Conservation (phyloP, 1,140 invertebrate genomes). For the Drosophila malerkotliana region DNA sequence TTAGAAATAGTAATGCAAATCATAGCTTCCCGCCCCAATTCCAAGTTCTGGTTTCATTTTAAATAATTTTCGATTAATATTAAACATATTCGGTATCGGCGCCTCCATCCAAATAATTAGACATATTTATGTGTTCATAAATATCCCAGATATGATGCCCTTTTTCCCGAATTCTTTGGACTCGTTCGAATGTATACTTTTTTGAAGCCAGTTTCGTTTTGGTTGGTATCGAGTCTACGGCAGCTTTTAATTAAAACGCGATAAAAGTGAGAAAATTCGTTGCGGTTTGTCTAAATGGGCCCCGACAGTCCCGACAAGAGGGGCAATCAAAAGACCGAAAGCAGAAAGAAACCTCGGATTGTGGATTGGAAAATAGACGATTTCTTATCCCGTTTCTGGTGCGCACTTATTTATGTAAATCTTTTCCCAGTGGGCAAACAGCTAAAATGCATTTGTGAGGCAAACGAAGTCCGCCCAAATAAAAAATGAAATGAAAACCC, state of each 20-base stretch:
- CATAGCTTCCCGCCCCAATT: too few relatives aligned
- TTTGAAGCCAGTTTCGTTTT: slow-evolving; percentile 40
- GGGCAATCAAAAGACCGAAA: slow-evolving; percentile 39
- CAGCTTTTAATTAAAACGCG: slow-evolving; percentile 75
- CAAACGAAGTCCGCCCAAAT: slow-evolving; percentile 37
- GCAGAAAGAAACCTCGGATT: slow-evolving; percentile 34
- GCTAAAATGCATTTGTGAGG: slow-evolving; percentile 67
- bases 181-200: slow-evolving; percentile 6
- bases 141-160: slow-evolving; percentile 66
- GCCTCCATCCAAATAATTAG: slow-evolving; percentile 72
- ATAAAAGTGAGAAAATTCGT: slow-evolving; percentile 67
- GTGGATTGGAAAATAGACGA: slow-evolving; percentile 43
- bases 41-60: slow-evolving; percentile 8
- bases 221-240: slow-evolving; percentile 45
- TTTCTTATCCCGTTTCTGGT: slow-evolving; percentile 62
- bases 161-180: slow-evolving; percentile 11
- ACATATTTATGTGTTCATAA: slow-evolving; percentile 80
- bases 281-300: slow-evolving; percentile 67
- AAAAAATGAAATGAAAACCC: slow-evolving; percentile 8
- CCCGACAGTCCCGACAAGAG: slow-evolving; percentile 15
- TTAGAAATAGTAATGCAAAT: not conserved
- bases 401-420: slow-evolving; percentile 79
- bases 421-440: slow-evolving; percentile 58
- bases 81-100: slow-evolving; percentile 34
- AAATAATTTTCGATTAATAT: slow-evolving; percentile 39